These are phyloP conservation scores for Caenorhabditis becei DNA, from an alignment of 2,888 invertebrate species.

Conservation along the genomic window DNA sequence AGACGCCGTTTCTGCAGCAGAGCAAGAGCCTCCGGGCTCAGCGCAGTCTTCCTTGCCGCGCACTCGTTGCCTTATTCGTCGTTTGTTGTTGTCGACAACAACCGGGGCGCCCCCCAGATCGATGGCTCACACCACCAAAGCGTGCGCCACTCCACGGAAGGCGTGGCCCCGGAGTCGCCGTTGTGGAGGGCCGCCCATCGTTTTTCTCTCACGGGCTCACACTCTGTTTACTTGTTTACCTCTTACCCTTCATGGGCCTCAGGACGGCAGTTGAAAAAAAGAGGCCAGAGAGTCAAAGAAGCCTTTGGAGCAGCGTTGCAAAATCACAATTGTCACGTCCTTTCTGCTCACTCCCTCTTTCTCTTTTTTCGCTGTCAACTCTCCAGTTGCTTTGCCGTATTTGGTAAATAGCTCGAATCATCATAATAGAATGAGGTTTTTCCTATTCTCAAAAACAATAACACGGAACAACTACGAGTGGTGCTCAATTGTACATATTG, in stretches of 20 bases:
- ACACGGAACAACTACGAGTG: slow-evolving; percentile 24
- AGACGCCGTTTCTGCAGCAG: neutral
- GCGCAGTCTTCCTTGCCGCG: slow-evolving; percentile 13
- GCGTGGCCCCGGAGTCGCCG: slow-evolving; percentile 33
- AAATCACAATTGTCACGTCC: slow-evolving; percentile 46
- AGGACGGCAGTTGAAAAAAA: slow-evolving; percentile 16
- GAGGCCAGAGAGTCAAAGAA: slow-evolving; percentile 9
- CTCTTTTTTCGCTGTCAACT: slow-evolving; percentile 5
- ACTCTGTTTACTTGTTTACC: slow-evolving; percentile 61
- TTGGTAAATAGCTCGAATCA: slow-evolving; percentile 53
- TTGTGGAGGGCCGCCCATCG: slow-evolving; percentile 7
- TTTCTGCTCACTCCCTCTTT: slow-evolving; percentile 5
- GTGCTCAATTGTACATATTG: slow-evolving; percentile 31
- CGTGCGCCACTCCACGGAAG: slow-evolving; percentile 43
- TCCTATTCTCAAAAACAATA: slow-evolving; percentile 28
- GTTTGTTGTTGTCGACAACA: slow-evolving; percentile 57
- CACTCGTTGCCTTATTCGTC: slow-evolving; percentile 24
- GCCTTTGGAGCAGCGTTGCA: slow-evolving; percentile 29
- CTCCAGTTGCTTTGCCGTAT: slow-evolving; percentile 20
- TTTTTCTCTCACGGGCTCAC: slow-evolving; percentile 45
- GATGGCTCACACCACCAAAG: slow-evolving; percentile 51
- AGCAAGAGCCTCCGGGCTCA: slow-evolving; percentile 19
- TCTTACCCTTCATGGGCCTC: slow-evolving; percentile 32
- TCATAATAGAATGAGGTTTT: slow-evolving; percentile 16
- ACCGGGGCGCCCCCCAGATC: slow-evolving; percentile 48